Percentiles rank a stretch among this genome's conserved stretches.
These are phyloP conservation scores for Lithophane semibrunnea DNA, from an alignment of 2,888 invertebrate genomes.

Conservation along the genomic window DNA sequence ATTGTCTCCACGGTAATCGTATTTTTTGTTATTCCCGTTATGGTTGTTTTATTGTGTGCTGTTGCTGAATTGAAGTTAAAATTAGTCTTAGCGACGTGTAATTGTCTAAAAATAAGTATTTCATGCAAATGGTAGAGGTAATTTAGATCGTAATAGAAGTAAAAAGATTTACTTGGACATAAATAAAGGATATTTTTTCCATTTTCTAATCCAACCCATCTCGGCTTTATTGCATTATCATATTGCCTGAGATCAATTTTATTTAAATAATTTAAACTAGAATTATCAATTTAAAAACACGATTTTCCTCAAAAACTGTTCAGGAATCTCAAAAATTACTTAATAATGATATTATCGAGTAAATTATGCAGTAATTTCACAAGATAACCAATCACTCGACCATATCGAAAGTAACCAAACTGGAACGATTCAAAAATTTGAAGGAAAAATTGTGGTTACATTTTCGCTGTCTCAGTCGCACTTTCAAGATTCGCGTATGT, in stretches of 20 bases:
- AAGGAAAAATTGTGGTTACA: slow-evolving; percentile 48
- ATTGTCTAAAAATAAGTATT: background rate
- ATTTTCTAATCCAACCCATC: background rate
- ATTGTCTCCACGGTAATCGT: slow-evolving; percentile 82
- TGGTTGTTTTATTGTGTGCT: slow-evolving; percentile 62
- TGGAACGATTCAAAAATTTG: slow-evolving; percentile 46
- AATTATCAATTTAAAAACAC: background rate
- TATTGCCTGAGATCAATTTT: background rate
- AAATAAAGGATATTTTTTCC: background rate
- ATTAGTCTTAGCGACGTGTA: slow-evolving; percentile 19
- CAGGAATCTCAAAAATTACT: slow-evolving; percentile 38
- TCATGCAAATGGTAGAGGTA: background rate
- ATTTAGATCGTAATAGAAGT: background rate
- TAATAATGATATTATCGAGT: slow-evolving; percentile 14
- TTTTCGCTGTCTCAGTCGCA: slow-evolving; percentile 56
- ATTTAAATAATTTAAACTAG: background rate
- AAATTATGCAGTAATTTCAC: slow-evolving; percentile 51
- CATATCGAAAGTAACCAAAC: slow-evolving; percentile 59
- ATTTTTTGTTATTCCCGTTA: slow-evolving; percentile 78
- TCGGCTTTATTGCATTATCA: background rate
- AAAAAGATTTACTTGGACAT: background rate
- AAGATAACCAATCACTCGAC: slow-evolving; percentile 58
- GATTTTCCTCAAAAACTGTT: slow-evolving; percentile 2
- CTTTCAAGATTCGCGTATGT: slow-evolving; percentile 34
- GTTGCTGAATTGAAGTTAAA: slow-evolving; percentile 37